Conservation (phyloP, 2,888 invertebrate genomes). For the Osmoderma eremita region DNA sequence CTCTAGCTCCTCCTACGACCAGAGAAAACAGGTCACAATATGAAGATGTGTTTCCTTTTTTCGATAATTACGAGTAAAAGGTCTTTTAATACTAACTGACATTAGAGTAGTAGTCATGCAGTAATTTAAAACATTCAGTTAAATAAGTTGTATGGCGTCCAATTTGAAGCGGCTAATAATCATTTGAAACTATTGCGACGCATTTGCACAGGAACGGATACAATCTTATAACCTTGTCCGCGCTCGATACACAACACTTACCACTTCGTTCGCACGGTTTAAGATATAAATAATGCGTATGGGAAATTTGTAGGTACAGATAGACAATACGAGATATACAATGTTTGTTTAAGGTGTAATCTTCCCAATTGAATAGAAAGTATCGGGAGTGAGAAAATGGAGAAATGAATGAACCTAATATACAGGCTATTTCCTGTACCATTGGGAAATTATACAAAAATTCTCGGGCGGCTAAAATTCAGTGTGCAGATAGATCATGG, state of each 20-base stretch:
- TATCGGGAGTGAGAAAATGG: too few relatives aligned
- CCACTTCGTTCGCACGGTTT: too few relatives aligned
- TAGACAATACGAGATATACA: too few relatives aligned
- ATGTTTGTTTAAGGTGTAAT: too few relatives aligned
- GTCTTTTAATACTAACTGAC: not conserved
- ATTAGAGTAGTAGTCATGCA: not conserved
- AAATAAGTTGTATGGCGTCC: not conserved
- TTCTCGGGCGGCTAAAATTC: too few relatives aligned
- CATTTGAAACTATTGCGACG: not conserved
- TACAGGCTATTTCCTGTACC: too few relatives aligned
- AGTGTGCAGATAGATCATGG: too few relatives aligned
- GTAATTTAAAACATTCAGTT: not conserved
- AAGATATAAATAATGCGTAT: too few relatives aligned
- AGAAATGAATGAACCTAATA: too few relatives aligned
- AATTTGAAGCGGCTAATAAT: not conserved
- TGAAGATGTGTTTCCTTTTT: not conserved
- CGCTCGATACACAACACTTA: not conserved
- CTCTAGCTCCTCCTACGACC: constrained; percentile 90
- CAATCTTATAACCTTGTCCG: not conserved
- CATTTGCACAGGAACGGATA: not conserved
- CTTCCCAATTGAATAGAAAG: too few relatives aligned
- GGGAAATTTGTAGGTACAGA: too few relatives aligned
- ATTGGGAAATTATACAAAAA: too few relatives aligned
- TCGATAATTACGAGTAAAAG: not conserved
- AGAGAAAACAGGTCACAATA: not conserved